phyloP scores from a whole-genome alignment of 2,797 vertebrate genomes.

The Oophaga sylvatica region DNA sequence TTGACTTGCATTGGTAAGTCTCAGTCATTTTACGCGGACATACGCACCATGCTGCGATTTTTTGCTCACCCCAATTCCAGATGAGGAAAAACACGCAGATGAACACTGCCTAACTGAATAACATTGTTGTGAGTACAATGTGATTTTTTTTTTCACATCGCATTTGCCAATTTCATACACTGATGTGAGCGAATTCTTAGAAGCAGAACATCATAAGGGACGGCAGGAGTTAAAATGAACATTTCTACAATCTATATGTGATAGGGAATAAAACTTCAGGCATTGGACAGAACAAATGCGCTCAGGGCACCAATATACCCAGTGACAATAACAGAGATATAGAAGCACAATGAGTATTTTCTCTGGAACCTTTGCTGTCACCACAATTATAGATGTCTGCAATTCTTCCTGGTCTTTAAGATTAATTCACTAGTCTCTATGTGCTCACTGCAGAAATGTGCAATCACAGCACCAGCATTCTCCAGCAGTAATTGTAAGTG shows the following conservation, averaged over 20 bases:
- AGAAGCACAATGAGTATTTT: slow-evolving; percentile 36
- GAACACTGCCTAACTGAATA: too few relatives aligned
- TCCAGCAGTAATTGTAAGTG: slow-evolving; percentile 23
- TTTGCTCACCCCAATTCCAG: too few relatives aligned
- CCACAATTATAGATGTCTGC: slow-evolving; percentile 11
- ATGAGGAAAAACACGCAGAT: too few relatives aligned
- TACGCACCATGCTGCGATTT: too few relatives aligned
- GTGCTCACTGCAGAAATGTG: slow-evolving; percentile 15
- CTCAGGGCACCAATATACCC: slow-evolving; percentile 12
- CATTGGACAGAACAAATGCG: slow-evolving; percentile 17
- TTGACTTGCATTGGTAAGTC: too few relatives aligned
- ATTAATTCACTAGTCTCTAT: slow-evolving; percentile 10
- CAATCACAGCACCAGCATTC: slow-evolving; percentile 18
- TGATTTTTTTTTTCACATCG: too few relatives aligned
- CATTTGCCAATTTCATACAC: too few relatives aligned
- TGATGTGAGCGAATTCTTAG: too few relatives aligned
- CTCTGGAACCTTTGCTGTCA: slow-evolving; percentile 30
- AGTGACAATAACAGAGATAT: slow-evolving; percentile 27
- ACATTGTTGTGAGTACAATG: too few relatives aligned
- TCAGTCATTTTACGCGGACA: too few relatives aligned
- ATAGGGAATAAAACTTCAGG: background rate
- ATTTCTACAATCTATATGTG: background rate
- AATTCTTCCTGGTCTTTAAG: slow-evolving; percentile 7
- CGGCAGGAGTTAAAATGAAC: background rate
- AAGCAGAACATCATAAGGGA: background rate